Evolutionary conservation across 2,888 invertebrate genomes (phyloP).

Genomic region (Ferdinandea cuprea): DNA sequence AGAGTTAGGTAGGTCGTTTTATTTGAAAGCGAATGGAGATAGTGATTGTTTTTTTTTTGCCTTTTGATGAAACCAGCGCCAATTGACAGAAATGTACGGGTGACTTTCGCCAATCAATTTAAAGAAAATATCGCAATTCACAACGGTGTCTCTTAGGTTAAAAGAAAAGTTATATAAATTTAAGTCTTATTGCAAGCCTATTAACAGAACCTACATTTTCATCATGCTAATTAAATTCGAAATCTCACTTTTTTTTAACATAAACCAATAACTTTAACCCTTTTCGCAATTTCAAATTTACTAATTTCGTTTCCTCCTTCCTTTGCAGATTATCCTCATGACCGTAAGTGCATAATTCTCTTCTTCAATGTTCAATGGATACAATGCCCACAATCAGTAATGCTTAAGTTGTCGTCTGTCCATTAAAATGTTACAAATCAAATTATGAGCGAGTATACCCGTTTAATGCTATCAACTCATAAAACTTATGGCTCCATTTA

Average conservation of each 20-base stretch:
- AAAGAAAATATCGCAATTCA: neutral
- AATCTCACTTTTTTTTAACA: neutral
- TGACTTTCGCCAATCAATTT: neutral
- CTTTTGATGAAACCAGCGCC: neutral
- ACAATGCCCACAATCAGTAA: neutral
- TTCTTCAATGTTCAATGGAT: neutral
- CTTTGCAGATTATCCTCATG: conserved; percentile 18
- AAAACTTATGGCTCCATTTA: conserved; percentile 42
- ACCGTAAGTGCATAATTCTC: conserved; percentile 9
- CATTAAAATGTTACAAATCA: conserved; percentile 10
- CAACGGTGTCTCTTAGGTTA: neutral
- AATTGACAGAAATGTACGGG: neutral
- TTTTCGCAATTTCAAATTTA: neutral
- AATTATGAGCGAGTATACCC: neutral
- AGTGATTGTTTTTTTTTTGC: neutral
- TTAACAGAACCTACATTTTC: too few species aligned
- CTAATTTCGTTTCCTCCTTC: neutral
- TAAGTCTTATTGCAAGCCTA: too few species aligned
- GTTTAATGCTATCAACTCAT: conserved; percentile 28
- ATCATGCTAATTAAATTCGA: too few species aligned
- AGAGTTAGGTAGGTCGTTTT: neutral
- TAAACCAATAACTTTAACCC: neutral
- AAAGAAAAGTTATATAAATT: too few species aligned
- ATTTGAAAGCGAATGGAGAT: neutral
- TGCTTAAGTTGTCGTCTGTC: neutral